Conservation (phyloP, 1,140 invertebrate species). For the Sesamia nonagrioides region DNA sequence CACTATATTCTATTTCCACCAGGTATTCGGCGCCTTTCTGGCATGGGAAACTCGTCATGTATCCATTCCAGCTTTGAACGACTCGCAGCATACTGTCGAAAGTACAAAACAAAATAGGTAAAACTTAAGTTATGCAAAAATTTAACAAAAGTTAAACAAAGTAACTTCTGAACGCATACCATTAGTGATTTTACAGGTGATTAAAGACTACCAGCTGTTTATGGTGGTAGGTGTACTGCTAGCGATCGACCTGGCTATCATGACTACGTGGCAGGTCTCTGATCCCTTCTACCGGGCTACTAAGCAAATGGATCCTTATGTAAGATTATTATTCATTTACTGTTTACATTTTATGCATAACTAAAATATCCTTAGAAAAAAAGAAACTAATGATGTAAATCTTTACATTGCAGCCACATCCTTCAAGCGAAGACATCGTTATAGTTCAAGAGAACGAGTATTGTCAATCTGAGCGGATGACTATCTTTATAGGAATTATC, state of each 20-base stretch:
- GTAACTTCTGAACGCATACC: no score
- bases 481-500: slow-evolving; percentile 97
- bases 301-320: slow-evolving; percentile 95
- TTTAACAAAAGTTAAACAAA: no score
- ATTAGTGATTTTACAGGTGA: slow-evolving; percentile 90
- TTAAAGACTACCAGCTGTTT: slow-evolving; percentile 99
- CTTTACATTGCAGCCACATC: slow-evolving; percentile 90
- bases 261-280: slow-evolving; percentile 98
- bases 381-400: no score
- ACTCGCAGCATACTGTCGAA: slow-evolving; percentile 97
- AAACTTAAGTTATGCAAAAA: no score
- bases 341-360: neutral
- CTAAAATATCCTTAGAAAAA: no score
- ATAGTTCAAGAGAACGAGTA: slow-evolving; percentile 98
- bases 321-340: slow-evolving; percentile 85
- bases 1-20: slow-evolving; percentile 11
- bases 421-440: slow-evolving; percentile 95
- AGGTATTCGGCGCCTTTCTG: slow-evolving; percentile 99
- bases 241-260: slow-evolving; percentile 96
- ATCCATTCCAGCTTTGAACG: slow-evolving; percentile 98
- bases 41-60: slow-evolving; percentile 99
- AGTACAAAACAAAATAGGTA: no score
- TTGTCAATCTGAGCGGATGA: slow-evolving; percentile 98
- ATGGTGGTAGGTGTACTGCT: slow-evolving; percentile 98
- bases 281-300: slow-evolving; percentile 98